Evolutionary conservation across 2,888 invertebrate species (phyloP), one percentile per base, ranked within the genome.

Genomic region (Rhimphoctona megacephalus): DNA sequence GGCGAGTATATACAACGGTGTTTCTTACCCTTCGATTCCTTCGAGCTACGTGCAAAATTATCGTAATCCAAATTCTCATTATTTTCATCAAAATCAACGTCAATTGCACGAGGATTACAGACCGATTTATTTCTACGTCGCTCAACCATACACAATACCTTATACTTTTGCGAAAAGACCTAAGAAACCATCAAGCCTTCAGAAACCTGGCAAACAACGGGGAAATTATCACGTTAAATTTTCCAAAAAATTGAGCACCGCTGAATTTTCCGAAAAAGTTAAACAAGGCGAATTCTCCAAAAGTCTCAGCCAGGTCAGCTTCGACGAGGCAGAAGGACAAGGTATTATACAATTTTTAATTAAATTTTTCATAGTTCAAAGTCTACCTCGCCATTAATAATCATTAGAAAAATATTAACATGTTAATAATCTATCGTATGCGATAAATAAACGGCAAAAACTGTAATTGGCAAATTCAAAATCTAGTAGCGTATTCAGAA

Each of bases 41-140:
- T 82, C 85, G 80, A 83, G 79, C 57, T 72, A 69, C 46, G 70
- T 76, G 14, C 79, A 80, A 36, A 83, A 69, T 74, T 86, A 84
- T 77, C 73, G 80, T 49, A 9, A 64, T 9, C 57, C 66, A 22
- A 83, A 77, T 81, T 78, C 79, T 30, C 77, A 73, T 61, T 52
- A 81, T 61, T 77, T 43, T 49, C 78, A 74, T 46, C 79, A 79
- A 46, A 83, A 69, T 43, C 83, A 67, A 39, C 80, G 69, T 43
- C 86, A 88, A 49, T 89, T 91, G 39, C 92, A 92, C 89, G 93
- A 93, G 88, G 93, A 93, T 85, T 93, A 93, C 85, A 89, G 93
- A 79, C 93, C 93, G 88, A 93, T 93, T 83, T 93, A 93, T 89
- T 93, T 93, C 87, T 93, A 93, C 90, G 93, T 93, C 85, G 93